Percentiles rank a stretch among this genome's conserved stretches.
Evolutionary conservation across 2,888 invertebrate genomes (phyloP).

Genomic region (Scrobipalpa costella): DNA sequence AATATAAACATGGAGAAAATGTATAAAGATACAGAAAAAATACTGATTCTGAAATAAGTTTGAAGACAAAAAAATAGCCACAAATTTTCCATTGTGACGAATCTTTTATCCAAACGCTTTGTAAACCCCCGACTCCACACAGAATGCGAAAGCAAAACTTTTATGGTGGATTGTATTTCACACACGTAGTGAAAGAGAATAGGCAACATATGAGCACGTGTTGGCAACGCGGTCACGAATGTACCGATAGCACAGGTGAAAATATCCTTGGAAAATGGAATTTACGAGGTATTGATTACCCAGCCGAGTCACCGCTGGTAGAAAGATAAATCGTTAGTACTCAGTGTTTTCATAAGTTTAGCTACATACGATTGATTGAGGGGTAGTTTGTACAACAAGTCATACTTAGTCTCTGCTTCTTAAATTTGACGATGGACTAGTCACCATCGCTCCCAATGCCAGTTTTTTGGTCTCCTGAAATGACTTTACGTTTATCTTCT

Average conservation of each 20-base stretch:
- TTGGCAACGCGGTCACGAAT: conserved; percentile 69
- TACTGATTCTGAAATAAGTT: background rate
- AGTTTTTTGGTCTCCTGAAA: no score
- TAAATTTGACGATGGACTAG: no score
- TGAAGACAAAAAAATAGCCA: background rate
- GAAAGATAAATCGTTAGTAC: background rate
- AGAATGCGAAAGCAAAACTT: conserved; percentile 44
- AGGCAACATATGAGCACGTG: conserved; percentile 61
- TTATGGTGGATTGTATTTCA: conserved; percentile 53
- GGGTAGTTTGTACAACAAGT: no score
- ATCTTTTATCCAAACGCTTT: conserved; percentile 6
- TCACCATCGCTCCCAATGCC: no score
- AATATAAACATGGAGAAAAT: background rate
- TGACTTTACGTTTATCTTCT: no score
- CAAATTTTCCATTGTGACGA: conserved; percentile 2
- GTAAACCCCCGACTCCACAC: background rate
- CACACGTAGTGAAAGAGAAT: conserved; percentile 62
- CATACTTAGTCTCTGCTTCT: no score
- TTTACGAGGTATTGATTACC: conserved; percentile 16
- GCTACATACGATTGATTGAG: no score
- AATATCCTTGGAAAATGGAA: conserved; percentile 48
- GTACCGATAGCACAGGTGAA: conserved; percentile 51
- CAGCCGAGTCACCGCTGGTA: background rate
- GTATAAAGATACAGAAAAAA: background rate
- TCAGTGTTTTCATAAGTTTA: no score